phyloP scores from a whole-genome alignment of 1,140 invertebrate genomes.

The Trichomalopsis sarcophagae region DNA sequence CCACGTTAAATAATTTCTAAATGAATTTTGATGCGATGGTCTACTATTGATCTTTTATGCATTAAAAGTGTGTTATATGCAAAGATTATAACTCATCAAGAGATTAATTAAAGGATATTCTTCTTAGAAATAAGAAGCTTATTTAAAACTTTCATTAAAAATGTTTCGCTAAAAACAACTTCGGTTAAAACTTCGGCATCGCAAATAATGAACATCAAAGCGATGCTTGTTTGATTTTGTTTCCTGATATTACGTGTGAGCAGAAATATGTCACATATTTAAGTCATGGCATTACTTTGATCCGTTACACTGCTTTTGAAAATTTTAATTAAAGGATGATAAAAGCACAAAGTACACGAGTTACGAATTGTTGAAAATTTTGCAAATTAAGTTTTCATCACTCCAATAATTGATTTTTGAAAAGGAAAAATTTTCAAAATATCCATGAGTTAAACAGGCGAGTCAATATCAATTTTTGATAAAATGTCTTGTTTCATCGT shows the following conservation, averaged over 20 bases:
- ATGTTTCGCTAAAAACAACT: not conserved
- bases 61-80: not conserved
- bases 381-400: no score
- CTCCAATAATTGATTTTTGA: no score
- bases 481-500: conserved; percentile 15
- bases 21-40: not conserved
- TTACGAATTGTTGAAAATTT: no score
- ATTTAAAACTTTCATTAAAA: not conserved
- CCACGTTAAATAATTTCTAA: no score
- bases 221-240: not conserved
- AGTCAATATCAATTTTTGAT: not conserved
- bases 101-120: no score
- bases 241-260: not conserved
- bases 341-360: no score
- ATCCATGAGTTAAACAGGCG: not conserved
- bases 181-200: not conserved
- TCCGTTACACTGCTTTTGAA: not conserved
- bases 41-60: not conserved
- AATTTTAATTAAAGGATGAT: no score
- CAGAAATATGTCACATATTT: not conserved
- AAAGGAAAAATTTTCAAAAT: no score
- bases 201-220: not conserved
- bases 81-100: not conserved
- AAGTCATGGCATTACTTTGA: not conserved
- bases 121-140: not conserved